Percentiles rank a stretch among this genome's conserved stretches.
Evolutionary conservation across 2,113 vertebrate genomes (phyloP).

Genomic region (Oophaga pumilio): DNA sequence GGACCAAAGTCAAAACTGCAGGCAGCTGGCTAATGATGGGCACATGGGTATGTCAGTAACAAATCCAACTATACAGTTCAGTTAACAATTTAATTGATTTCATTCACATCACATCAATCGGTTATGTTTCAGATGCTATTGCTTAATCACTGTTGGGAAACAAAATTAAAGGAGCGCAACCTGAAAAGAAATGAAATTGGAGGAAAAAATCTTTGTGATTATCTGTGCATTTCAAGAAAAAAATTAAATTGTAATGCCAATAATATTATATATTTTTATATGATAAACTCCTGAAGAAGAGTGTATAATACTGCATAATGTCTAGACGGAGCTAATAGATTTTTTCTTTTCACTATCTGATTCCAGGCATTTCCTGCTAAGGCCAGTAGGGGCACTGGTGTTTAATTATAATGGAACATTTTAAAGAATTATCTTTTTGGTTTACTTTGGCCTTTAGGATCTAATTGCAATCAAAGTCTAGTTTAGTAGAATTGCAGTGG

Average conservation of each 20-base stretch:
- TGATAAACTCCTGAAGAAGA: background rate
- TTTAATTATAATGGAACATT: too few species aligned
- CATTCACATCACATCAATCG: constrained; percentile 58
- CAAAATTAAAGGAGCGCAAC: constrained; percentile 53
- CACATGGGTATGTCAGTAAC: constrained; percentile 55
- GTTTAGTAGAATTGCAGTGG: too few species aligned
- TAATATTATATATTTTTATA: background rate
- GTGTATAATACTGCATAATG: too few species aligned
- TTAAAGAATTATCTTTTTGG: too few species aligned
- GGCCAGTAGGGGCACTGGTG: too few species aligned
- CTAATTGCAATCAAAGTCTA: too few species aligned
- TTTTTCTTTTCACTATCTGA: too few species aligned
- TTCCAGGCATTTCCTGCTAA: too few species aligned
- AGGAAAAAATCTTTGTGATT: constrained; percentile 33
- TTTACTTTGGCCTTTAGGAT: too few species aligned
- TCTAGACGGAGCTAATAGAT: background rate
- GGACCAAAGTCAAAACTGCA: constrained; percentile 52
- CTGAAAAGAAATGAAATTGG: constrained; percentile 47
- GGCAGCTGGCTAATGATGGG: constrained; percentile 58
- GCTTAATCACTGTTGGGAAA: constrained; percentile 57
- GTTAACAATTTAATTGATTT: constrained; percentile 59
- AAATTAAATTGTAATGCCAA: background rate
- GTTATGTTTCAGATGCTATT: constrained; percentile 57
- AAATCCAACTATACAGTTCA: constrained; percentile 60
- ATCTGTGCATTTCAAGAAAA: constrained; percentile 42